phyloP scores from a whole-genome alignment of 2,797 vertebrate genomes.

The Florisuga fusca region DNA sequence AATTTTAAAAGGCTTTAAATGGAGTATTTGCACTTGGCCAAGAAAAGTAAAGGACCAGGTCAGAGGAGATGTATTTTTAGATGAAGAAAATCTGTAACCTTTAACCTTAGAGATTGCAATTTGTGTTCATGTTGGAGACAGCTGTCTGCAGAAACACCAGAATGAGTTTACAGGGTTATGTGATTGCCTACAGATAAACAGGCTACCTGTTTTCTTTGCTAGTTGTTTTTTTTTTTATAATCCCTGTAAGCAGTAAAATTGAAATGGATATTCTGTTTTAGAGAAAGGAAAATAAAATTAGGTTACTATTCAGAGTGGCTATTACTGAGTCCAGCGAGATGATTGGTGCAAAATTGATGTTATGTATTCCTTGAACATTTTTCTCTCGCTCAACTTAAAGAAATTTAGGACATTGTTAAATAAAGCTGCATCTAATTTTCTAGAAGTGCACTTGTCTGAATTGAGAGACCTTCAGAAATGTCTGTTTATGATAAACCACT shows the following conservation, averaged over 20 bases:
- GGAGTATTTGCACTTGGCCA: neutral
- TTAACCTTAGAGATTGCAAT: neutral
- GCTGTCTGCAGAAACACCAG: neutral
- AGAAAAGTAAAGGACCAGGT: neutral
- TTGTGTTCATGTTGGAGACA: neutral
- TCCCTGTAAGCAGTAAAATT: neutral
- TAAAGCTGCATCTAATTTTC: constrained; percentile 48
- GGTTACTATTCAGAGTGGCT: constrained; percentile 20
- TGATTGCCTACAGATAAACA: neutral
- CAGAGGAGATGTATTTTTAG: neutral
- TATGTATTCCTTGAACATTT: constrained; percentile 55
- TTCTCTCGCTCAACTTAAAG: constrained; percentile 66
- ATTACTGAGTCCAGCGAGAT: constrained; percentile 32
- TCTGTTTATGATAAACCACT: constrained; percentile 65
- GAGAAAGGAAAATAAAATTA: neutral
- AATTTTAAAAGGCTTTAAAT: neutral
- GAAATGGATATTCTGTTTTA: neutral
- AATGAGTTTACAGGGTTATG: neutral
- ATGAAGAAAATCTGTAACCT: neutral
- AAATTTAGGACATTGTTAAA: constrained; percentile 63
- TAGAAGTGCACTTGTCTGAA: constrained; percentile 55
- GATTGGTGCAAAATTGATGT: constrained; percentile 10
- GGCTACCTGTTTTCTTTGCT: neutral
- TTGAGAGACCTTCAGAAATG: constrained; percentile 61
- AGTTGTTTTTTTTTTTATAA: neutral